Conservation (phyloP, 1,140 invertebrate genomes). For the Steinernema feltiae region DNA sequence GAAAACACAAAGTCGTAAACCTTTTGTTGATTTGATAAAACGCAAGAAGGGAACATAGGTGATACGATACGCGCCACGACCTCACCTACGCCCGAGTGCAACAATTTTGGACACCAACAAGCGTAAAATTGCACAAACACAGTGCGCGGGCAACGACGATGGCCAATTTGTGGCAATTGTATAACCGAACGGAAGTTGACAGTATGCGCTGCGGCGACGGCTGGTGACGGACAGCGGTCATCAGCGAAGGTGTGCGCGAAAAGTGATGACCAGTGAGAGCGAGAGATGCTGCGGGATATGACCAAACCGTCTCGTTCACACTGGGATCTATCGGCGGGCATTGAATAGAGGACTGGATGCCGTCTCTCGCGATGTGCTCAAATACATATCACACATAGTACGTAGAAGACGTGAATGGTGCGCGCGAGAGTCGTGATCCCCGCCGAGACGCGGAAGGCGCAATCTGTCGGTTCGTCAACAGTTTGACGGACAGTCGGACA, state of each 20-base stretch:
- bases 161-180: slow-evolving; percentile 5
- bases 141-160: background rate
- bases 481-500: slow-evolving; percentile 10
- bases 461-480: background rate
- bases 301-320: too few species aligned
- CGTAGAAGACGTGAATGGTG: background rate
- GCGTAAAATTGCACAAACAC: background rate
- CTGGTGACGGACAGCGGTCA: slow-evolving; percentile 9
- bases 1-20: background rate
- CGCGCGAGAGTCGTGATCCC: background rate
- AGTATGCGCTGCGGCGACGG: background rate
- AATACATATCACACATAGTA: slow-evolving; percentile 13
- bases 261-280: too few species aligned
- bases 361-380: background rate
- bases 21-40: background rate
- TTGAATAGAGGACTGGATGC: background rate
- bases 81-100: background rate
- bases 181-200: slow-evolving; percentile 15
- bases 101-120: background rate
- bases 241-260: background rate
- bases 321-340: too few species aligned
- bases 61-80: background rate
- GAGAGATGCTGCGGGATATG: too few species aligned
- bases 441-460: background rate
- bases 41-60: background rate